Base-by-base conservation (phyloP, 2,113 vertebrate genomes). In the Gopherus evgoodei region DNA sequence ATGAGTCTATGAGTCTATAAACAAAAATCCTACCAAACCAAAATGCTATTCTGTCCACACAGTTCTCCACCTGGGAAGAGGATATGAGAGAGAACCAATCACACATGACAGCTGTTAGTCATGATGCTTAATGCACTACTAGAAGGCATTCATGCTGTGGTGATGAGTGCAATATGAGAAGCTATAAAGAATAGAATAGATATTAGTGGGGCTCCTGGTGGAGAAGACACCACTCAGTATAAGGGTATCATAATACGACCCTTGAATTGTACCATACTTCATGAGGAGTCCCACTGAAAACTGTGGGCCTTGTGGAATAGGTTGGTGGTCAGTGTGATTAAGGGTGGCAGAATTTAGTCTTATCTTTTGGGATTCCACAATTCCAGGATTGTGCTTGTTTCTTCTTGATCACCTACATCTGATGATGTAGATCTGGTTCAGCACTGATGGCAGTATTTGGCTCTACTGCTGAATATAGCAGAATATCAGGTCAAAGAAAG, bases 161-260 rank as follows among this genome's bases (percentile, higher is more conserved):
- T 69, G 88, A 47, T 52, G 88, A 94, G 80, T 86, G 88, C 56
- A 76, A 69, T 69, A 78, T 21, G 90, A 91, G 62, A 86, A 93
- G 65, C 35, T 17, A 62, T 50, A 42, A 0, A 79, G 85, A 79
- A 54, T 84, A 56, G 53, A 82, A 72, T 10, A 19, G 56, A 13
- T 78, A 19, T 86, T 24, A 75, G 24, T 42, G 38, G 21, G 38
- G 5, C 2, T 3, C 72, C 87, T 83, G 49, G 1, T 75, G 72
- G 22, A 44, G 19, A 86, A 83, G 65, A 57, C 50, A 47, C 50
- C 50, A 2, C n/a, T 81, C 44, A 35, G 31, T 49, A 89, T 47
- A 35, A 4, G 44, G 83, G 2, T 27, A 9, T 44, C 0, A 0
- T 4, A 56, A 29, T 54, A 31, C 11, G 13, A 56, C n/a, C 4